Evolutionary conservation across 1,140 invertebrate species (phyloP).

Genomic region (Dolichoris vasculosae): DNA sequence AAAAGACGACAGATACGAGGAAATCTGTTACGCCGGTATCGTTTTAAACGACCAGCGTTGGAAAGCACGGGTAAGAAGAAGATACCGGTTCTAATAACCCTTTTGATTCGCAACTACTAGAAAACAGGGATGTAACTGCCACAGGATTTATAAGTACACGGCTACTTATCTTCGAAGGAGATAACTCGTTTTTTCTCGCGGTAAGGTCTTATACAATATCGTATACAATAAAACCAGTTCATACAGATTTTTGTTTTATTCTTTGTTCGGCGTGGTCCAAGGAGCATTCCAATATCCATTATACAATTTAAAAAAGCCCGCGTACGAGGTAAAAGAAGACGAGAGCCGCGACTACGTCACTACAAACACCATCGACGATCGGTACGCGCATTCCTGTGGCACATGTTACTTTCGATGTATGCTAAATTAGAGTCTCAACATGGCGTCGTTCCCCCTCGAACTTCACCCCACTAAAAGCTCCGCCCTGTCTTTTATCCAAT

Average conservation of each 20-base stretch:
- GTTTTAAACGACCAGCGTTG: too few relatives aligned
- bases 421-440: slow-evolving; percentile 1
- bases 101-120: too few relatives aligned
- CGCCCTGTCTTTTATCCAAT: neutral
- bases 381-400: neutral
- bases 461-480: neutral
- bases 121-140: too few relatives aligned
- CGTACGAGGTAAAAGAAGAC: neutral
- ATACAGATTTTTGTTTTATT: neutral
- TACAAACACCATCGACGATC: neutral
- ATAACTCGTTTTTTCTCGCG: neutral
- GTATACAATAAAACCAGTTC: too few relatives aligned
- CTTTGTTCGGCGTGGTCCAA: neutral
- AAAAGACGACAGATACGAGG: too few relatives aligned
- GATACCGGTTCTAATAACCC: too few relatives aligned
- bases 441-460: neutral
- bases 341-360: neutral
- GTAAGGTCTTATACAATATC: neutral
- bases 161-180: too few relatives aligned
- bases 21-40: too few relatives aligned
- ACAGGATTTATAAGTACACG: too few relatives aligned
- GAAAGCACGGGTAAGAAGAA: too few relatives aligned
- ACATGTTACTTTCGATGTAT: neutral
- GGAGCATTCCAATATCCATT: neutral
- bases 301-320: neutral